Base-by-base conservation (phyloP, 2,888 invertebrate species). In the Molorchus minor region DNA sequence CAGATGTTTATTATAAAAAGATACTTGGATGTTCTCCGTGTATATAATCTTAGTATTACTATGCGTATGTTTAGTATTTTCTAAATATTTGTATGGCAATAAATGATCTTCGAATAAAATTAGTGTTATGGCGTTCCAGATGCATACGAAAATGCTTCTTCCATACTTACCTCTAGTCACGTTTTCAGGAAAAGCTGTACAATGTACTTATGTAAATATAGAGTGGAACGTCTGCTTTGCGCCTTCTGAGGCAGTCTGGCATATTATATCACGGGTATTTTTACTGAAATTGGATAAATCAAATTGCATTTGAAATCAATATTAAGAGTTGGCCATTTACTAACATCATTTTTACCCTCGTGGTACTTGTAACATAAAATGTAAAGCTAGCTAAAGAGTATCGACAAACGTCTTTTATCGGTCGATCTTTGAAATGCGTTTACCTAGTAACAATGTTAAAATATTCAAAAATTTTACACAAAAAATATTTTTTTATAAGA, bases 61-160 rank as follows among this genome's bases (percentile, higher is more conserved):
- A 51, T 40, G 49, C 43, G 58, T 56, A 58, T 58, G 49, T 58
- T 61, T 62, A 47, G 51, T 59, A 52, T 52, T 49, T 46, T 56
- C 30, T 67, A 62, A 68, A 72, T 71, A 67, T 70, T 73, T 72
- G 71, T 68, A 71, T 71, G 71, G 71, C 71, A 70, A 72, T 57
- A 67, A 62, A 46, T 17, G 55, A 58, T 59, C 62, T 61, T 62
- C 61, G 61, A 63, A 60, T 45, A 47, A 51, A 44, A 54, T 33
- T 56, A 56, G 41, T 38, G 25, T 58, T n/a, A 45, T 29, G 61
- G 52, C 59, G 67, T 65, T 67, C 64, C 68, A 59, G 49, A 33
- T 56, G 61, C 55, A 65, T 58, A 51, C 29, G 17, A 29, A 60
- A 17, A 59, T 58, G 66, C 64, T 67, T 69, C 71, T 69, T 71